Conservation (phyloP, 2,888 invertebrate species). For the Archips crataeganus region DNA sequence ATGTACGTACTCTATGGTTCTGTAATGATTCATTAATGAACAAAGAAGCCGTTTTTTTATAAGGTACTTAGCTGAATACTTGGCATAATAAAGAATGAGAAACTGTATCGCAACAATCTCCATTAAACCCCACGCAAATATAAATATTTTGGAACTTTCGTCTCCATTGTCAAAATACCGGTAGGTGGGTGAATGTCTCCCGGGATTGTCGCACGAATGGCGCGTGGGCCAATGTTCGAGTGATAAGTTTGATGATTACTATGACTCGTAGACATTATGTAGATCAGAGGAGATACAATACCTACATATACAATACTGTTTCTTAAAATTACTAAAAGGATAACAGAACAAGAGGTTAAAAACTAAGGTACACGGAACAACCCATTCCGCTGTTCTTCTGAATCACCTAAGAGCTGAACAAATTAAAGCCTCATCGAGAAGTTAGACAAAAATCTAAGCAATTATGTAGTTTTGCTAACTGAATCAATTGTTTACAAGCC, state of each 20-base stretch:
- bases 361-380: too few species aligned
- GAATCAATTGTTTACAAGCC: conserved; percentile 13
- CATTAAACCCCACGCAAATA: conserved; percentile 15
- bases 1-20: neutral
- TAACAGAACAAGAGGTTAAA: too few species aligned
- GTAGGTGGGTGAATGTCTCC: conserved; percentile 29
- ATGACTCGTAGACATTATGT: neutral
- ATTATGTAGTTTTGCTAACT: neutral
- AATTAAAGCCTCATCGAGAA: neutral
- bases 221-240: conserved; percentile 18
- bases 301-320: too few species aligned
- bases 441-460: neutral
- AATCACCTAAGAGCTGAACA: neutral
- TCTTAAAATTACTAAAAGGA: too few species aligned
- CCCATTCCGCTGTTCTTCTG: too few species aligned
- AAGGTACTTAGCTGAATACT: neutral
- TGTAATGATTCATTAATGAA: neutral
- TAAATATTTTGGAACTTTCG: conserved; percentile 12
- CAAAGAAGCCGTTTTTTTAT: neutral
- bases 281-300: too few species aligned
- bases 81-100: conserved; percentile 14
- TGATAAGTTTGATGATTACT: conserved; percentile 20
- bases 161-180: conserved; percentile 23
- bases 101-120: conserved; percentile 4
- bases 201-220: conserved; percentile 14